phyloP scores from a whole-genome alignment of 2,888 invertebrate genomes.

The Amphiduros pacificus region DNA sequence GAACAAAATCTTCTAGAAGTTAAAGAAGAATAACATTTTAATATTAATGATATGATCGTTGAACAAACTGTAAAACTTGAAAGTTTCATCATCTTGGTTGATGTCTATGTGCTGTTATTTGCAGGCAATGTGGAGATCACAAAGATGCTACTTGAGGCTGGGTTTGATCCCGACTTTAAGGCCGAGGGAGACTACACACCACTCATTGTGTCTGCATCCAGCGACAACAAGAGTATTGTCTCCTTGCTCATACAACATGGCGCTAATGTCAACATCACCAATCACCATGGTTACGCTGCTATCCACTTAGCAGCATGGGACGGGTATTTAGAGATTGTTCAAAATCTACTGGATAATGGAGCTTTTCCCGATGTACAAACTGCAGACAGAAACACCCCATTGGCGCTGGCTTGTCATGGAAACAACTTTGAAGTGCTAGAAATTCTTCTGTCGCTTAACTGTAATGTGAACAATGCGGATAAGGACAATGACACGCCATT shows the following conservation, averaged over 20 bases:
- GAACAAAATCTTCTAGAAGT: neutral
- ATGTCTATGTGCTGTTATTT: neutral
- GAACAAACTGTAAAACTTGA: no score
- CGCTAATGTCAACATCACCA: constrained; percentile 33
- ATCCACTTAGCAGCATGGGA: constrained; percentile 51
- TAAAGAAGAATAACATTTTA: no score
- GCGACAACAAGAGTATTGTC: constrained; percentile 33
- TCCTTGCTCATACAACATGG: constrained; percentile 35
- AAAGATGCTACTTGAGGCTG: constrained; percentile 36
- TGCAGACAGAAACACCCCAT: constrained; percentile 42
- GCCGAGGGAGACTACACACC: constrained; percentile 25
- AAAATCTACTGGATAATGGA: constrained; percentile 34
- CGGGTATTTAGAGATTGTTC: constrained; percentile 36
- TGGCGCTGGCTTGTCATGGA: constrained; percentile 49
- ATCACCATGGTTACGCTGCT: constrained; percentile 40
- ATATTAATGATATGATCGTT: no score
- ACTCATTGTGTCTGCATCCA: constrained; percentile 40
- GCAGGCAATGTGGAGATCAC: constrained; percentile 35
- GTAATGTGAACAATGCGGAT: constrained; percentile 47
- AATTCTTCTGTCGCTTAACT: constrained; percentile 37
- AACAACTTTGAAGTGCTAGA: constrained; percentile 33
- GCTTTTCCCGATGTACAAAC: constrained; percentile 39
- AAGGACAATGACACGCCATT: constrained; percentile 49
- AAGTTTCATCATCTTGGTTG: neutral
- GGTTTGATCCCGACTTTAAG: constrained; percentile 39